These are phyloP conservation scores for Tetrax tetrax DNA, from an alignment of 2,113 vertebrate genomes.

Conservation along the genomic window DNA sequence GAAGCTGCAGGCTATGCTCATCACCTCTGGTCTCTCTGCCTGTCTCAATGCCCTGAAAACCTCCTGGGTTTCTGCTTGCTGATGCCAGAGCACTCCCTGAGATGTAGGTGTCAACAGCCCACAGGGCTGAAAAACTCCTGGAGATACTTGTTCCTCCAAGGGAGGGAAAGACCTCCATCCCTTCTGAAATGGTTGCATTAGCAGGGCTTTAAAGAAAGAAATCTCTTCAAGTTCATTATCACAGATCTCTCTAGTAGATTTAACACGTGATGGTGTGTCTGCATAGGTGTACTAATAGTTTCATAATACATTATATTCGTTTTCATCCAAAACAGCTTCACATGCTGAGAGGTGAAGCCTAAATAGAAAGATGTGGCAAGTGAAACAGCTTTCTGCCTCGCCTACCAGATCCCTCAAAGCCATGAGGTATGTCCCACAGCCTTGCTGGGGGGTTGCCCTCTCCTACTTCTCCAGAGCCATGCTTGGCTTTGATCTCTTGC, in stretches of 20 bases:
- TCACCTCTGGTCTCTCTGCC: not conserved
- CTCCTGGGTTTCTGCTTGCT: not conserved
- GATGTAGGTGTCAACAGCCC: not conserved
- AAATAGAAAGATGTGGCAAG: not conserved
- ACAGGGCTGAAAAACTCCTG: not conserved
- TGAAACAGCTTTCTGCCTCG: not conserved
- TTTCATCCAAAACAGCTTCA: not conserved
- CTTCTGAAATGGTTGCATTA: not conserved
- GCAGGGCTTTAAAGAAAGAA: not conserved
- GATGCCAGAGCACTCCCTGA: not conserved
- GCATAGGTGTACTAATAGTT: not conserved
- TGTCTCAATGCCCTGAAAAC: not conserved
- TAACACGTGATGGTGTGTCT: not conserved
- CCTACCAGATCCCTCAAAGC: not conserved
- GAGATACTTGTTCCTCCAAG: not conserved
- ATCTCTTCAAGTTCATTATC: not conserved
- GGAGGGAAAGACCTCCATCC: not conserved
- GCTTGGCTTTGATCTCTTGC: accelerated
- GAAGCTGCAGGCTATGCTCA: not conserved
- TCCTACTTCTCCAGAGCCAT: not conserved
- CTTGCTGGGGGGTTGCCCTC: not conserved
- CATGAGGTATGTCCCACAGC: accelerated
- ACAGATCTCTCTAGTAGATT: not conserved
- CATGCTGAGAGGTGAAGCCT: not conserved
- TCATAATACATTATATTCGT: not conserved